These are phyloP conservation scores for Harpalus rubripes DNA, from an alignment of 2,888 invertebrate genomes.

Conservation along the genomic window DNA sequence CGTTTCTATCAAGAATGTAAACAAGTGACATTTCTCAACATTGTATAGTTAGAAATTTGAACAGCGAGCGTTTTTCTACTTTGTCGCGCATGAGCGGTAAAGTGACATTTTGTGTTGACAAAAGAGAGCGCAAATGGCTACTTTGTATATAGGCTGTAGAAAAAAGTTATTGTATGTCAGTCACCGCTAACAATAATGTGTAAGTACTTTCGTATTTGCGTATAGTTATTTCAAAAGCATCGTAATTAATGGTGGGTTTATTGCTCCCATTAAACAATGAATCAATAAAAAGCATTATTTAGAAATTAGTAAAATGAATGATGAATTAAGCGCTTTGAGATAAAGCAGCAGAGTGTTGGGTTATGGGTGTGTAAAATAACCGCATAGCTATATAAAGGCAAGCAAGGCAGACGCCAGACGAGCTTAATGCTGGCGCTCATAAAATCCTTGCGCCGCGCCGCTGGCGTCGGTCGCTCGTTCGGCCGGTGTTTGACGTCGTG, in stretches of 20 bases:
- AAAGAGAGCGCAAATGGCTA: too few relatives aligned
- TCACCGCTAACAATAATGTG: too few relatives aligned
- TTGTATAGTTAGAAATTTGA: too few relatives aligned
- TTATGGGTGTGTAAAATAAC: constrained; percentile 60
- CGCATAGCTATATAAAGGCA: constrained; percentile 28
- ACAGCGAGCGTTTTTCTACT: too few relatives aligned
- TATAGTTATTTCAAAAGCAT: not conserved
- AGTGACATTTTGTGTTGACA: too few relatives aligned
- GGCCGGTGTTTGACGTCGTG: constrained; percentile 64
- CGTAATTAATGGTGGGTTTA: not conserved
- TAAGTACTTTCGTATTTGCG: not conserved
- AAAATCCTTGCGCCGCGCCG: constrained; percentile 45
- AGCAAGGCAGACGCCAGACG: constrained; percentile 71
- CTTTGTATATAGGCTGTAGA: too few relatives aligned
- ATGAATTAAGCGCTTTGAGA: constrained; percentile 46
- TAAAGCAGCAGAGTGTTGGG: constrained; percentile 29
- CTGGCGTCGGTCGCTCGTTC: constrained; percentile 59
- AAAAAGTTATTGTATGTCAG: too few relatives aligned
- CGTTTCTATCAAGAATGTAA: too few relatives aligned
- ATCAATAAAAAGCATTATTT: constrained; percentile 44
- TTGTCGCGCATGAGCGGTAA: too few relatives aligned
- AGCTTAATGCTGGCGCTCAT: constrained; percentile 69
- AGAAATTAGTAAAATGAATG: constrained; percentile 47
- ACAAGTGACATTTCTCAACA: too few relatives aligned
- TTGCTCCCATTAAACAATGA: not conserved